Evolutionary conservation across 2,113 vertebrate genomes (phyloP).

Genomic region (Dermatemys mawii): DNA sequence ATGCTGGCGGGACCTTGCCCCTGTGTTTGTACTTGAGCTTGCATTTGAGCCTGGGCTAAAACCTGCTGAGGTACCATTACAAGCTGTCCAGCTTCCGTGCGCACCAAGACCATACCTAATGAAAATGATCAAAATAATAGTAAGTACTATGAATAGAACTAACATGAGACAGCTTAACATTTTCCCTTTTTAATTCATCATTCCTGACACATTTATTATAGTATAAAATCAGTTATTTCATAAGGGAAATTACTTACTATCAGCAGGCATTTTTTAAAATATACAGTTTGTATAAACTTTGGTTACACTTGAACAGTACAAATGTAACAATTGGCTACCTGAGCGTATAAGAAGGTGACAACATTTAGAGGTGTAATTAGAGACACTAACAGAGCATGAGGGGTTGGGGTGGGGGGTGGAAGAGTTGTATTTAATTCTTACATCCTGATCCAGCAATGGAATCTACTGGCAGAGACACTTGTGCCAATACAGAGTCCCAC

Average conservation of each 20-base stretch:
- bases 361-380: not conserved
- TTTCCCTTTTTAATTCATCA: not conserved
- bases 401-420: too few species aligned
- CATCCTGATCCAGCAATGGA: not conserved
- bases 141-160: not conserved
- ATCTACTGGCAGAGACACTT: not conserved
- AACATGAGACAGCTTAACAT: not conserved
- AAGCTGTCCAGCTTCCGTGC: constrained; percentile 87
- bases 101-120: constrained; percentile 88
- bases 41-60: constrained; percentile 83
- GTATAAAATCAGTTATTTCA: fast-evolving
- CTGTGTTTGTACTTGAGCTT: constrained; percentile 82
- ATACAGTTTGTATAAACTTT: not conserved
- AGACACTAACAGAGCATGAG: not conserved
- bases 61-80: constrained; percentile 91
- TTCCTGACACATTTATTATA: not conserved
- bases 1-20: constrained; percentile 76
- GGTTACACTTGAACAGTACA: not conserved
- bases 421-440: not conserved
- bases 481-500: not conserved
- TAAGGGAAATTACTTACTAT: not conserved
- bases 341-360: fast-evolving
- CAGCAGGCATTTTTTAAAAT: not conserved
- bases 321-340: not conserved
- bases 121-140: not conserved